Evolutionary conservation across 2,888 invertebrate genomes (phyloP), one percentile per base, ranked within the genome.

Genomic region (Dynastes maya): DNA sequence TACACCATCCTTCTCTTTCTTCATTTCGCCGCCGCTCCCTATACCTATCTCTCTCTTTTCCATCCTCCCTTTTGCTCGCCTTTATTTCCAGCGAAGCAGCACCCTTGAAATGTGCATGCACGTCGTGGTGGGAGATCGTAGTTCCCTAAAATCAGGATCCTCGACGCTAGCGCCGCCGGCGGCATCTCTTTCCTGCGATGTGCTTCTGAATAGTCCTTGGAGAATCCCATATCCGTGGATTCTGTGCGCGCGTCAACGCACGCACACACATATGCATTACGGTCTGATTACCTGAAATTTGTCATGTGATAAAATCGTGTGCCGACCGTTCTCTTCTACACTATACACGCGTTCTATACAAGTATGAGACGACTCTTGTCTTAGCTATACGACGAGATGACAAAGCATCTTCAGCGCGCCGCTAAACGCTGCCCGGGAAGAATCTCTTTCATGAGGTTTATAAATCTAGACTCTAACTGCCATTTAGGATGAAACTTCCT

Each of bases 161-260:
- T 61, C 72, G 61, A 72, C 40, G 72, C 61, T 27, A 61, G 29
- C 72, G 72, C 72, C 40, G 45, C n/a, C 27, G 22, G 16, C 61
- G 2, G 16, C 32, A 16, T n/a, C 58, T 32, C 58, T 72, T 51
- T 32, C 32, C 67, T 67, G 4, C 40, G 11, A 22, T 29, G 68
- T 16, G 68, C 68, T 49, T 85, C 85, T 85, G 84, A 85, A 82
- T 83, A 83, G 83, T 83, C 85, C 85, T 84, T 82, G 79, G 84
- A 84, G 85, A 82, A 83, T 84, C 84, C 13, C 83, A 82, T 72
- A 80, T 65, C 76, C 64, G 32, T 22, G 40, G 74, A 64, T 74
- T 79, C 78, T 75, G 58, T 55, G 53, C 51, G 55, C 40, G 22
- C 72, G 40, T 32, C 51, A 53, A 55, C n/a, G 53, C 72, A 40